Base-by-base conservation (phyloP, 2,888 invertebrate species). In the Lampropteryx suffumata region DNA sequence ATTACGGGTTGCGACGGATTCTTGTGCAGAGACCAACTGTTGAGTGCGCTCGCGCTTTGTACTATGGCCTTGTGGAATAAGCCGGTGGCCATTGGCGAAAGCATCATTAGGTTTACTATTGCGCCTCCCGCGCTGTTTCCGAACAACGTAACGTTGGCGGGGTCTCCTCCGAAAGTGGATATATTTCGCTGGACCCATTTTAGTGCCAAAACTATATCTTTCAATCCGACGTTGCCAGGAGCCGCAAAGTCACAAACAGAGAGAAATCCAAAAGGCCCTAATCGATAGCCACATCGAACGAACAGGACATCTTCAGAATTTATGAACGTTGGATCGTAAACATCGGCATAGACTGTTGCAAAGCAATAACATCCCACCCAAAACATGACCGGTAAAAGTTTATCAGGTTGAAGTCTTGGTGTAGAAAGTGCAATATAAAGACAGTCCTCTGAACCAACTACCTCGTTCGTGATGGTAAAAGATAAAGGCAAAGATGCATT, bases 311-410 rank as follows among this genome's bases (percentile, higher is more conserved):
- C 67, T 64, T 84, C 67, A 40, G 81, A 66, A 30, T 71, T 75
- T 14, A 91, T 67, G 43, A 83, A 67, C 21, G 79, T 71, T 28
- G 85, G 76, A 51, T 91, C 89, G 47, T 76, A 77, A n/a, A 71
- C 54, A 7, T 67, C 51, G 46, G 88, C 87, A 28, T 79, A 57
- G 30, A 69, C 69, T 33, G 57, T 61, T 17, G 71, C 45, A 62
- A 79, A 91, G 17, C 67, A 71, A 55, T 70, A 88, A 37, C 84
- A 76, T 48, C 90, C 89, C 43, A 91, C 82, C 84, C 87, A 91
- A 53, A 91, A 87, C 87, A 91, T 87, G 1, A 91, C 91, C 17
- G 92, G 90, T 61, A 84, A 63, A 10, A 66, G 78, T 57, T 86
- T 73, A 0, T 73, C 65, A 3, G 83, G 76, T 28, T 73, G 68